phyloP scores from a whole-genome alignment of 1,140 invertebrate species.

The Parasteatoda tepidariorum region DNA sequence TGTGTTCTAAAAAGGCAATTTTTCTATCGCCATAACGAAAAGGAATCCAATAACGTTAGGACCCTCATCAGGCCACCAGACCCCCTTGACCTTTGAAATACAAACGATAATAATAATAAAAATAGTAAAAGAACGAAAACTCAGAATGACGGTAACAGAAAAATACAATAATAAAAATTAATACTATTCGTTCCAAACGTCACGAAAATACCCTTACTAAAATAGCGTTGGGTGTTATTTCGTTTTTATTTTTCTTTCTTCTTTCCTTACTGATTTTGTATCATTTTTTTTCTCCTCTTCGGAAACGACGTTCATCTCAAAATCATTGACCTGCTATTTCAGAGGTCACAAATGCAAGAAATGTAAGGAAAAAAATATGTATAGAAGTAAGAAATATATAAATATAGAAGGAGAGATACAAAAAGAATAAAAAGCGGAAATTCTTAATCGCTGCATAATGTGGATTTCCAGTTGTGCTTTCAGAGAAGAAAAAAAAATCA shows the following conservation, averaged over 20 bases:
- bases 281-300: neutral
- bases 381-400: slow-evolving; percentile 6
- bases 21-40: neutral
- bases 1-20: neutral
- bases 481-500: slow-evolving; percentile 13
- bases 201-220: slow-evolving; percentile 27
- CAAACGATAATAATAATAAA: neutral
- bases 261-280: neutral
- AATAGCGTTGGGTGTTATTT: slow-evolving; percentile 13
- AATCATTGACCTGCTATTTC: slow-evolving; percentile 41
- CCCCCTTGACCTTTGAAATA: neutral
- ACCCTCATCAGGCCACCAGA: neutral
- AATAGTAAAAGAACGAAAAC: neutral
- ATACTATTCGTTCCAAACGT: slow-evolving; percentile 3
- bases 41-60: neutral
- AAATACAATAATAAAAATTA: slow-evolving; percentile 16
- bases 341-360: slow-evolving; percentile 13
- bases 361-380: neutral
- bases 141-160: neutral
- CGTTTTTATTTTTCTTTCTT: neutral
- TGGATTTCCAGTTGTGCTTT: slow-evolving; percentile 16
- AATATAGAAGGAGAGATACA: neutral
- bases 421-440: slow-evolving; percentile 15
- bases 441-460: slow-evolving; percentile 55
- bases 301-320: slow-evolving; percentile 5